Evolutionary conservation across 1,140 invertebrate species (phyloP), one percentile per base, ranked within the genome.

Genomic region (Acromyrmex echinatior): DNA sequence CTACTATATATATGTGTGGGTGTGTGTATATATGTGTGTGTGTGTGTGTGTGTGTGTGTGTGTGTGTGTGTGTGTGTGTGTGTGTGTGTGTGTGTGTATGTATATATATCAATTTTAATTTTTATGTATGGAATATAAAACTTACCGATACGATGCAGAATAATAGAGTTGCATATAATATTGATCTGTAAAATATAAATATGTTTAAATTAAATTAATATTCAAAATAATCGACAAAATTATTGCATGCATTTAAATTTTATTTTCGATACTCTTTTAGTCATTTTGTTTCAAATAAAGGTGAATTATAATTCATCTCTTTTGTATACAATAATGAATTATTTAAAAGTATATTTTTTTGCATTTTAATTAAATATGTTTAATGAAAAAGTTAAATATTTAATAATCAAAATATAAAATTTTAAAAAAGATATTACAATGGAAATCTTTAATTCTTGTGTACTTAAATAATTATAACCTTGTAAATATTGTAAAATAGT

Each of bases 111-210:
- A 51, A 51, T 51, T 51, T 51, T 51, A 51, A 51, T 14, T 51
- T 51, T 51, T 3, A 51, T 51, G 3, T 4, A 51, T 6, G 12
- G 39, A 45, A 10, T 45, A 45, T 45, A 10, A 28, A 16, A 53
- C 14, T 53, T 3, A 71, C 3, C 7, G 1, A 0, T 21, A 68
- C n/a, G 28, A 65, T 65, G 28, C 62, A 6, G 28, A 31, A 0
- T 60, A 18, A 60, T 31, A 63, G 60, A 28, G 2, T 2, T 18
- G 28, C 6, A 18, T 18, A 9, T 2, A 51, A 18, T 18, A 18
- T 53, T 53, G 25, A 51, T 53, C 45, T 71, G 45, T 71, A 71
- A 71, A 49, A 70, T 51, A 70, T 51, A 51, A 51, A 4, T 51
- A 45, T 45, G 0, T 70, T 70, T 25, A 70, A 70, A 51, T 49